A percentile compares a stretch with the other conserved stretches of the same genome.
Evolutionary conservation across 2,797 vertebrate species (phyloP).

Genomic region (Hippocampus kuda): DNA sequence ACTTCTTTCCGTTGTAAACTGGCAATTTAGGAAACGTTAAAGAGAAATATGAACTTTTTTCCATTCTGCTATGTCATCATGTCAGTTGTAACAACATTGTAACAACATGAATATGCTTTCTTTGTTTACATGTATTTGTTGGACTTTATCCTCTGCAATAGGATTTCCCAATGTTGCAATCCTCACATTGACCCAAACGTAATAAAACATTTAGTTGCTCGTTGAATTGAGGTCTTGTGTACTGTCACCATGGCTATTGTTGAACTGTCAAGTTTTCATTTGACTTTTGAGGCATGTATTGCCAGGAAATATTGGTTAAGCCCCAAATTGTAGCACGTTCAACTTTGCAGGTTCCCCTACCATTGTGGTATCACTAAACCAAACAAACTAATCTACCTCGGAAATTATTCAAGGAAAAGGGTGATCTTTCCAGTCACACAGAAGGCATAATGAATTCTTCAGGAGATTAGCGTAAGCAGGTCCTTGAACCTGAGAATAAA

Average conservation of each 20-base stretch:
- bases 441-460: constrained; percentile 2
- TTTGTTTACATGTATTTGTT: too few relatives aligned
- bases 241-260: too few relatives aligned
- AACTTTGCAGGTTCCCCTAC: background rate
- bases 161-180: too few relatives aligned
- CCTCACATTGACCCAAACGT: too few relatives aligned
- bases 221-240: too few relatives aligned
- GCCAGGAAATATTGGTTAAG: background rate
- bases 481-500: background rate
- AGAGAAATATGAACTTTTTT: background rate
- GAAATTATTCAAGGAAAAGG: background rate
- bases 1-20: background rate
- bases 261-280: background rate
- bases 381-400: background rate
- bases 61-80: too few relatives aligned
- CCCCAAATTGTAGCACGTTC: background rate
- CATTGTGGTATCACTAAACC: background rate
- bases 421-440: background rate
- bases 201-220: too few relatives aligned
- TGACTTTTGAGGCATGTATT: background rate
- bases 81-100: too few relatives aligned
- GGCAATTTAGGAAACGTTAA: constrained; percentile 26
- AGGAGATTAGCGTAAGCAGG: background rate
- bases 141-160: too few relatives aligned
- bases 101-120: too few relatives aligned